These are phyloP conservation scores for Pectinophora gossypiella DNA, from an alignment of 1,140 invertebrate genomes.

Conservation along the genomic window DNA sequence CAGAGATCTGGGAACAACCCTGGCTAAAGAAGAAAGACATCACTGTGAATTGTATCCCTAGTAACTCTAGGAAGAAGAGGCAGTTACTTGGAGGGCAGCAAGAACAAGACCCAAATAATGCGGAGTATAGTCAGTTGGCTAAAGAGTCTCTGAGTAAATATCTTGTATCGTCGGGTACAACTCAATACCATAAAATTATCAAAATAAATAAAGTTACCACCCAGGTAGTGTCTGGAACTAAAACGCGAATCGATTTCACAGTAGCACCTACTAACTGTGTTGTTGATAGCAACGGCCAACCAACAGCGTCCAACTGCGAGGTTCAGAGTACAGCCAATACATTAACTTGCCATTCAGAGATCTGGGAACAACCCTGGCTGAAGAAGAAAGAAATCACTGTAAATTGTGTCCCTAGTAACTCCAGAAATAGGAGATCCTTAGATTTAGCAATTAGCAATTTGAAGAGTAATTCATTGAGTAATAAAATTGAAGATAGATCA, in stretches of 20 bases:
- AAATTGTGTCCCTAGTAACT: conserved; percentile 16
- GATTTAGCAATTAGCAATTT: conserved; percentile 1
- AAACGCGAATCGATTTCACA: conserved; percentile 16
- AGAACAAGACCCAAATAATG: conserved; percentile 21
- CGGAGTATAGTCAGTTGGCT: conserved; percentile 27
- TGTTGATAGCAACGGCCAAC: background rate
- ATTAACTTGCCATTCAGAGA: conserved; percentile 28
- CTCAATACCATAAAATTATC: conserved; percentile 24
- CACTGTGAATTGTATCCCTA: conserved; percentile 21
- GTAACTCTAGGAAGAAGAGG: conserved; percentile 15
- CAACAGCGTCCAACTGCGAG: background rate
- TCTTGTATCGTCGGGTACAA: conserved; percentile 13
- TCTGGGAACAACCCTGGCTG: conserved; percentile 28
- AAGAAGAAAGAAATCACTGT: conserved; percentile 25
- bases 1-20: conserved; percentile 26
- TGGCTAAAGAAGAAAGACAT: conserved; percentile 27
- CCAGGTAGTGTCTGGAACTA: conserved; percentile 28
- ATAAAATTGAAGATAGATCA: too few relatives aligned
- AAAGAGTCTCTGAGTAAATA: conserved; percentile 34
- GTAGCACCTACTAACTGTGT: conserved; percentile 2
- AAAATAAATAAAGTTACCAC: conserved; percentile 26
- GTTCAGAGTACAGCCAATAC: background rate
- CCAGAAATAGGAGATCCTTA: conserved; percentile 14
- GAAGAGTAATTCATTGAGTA: conserved; percentile 13
- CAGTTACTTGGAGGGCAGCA: conserved; percentile 4